Conservation (phyloP, 2,797 vertebrate species). For the Lophotriccus pileatus region DNA sequence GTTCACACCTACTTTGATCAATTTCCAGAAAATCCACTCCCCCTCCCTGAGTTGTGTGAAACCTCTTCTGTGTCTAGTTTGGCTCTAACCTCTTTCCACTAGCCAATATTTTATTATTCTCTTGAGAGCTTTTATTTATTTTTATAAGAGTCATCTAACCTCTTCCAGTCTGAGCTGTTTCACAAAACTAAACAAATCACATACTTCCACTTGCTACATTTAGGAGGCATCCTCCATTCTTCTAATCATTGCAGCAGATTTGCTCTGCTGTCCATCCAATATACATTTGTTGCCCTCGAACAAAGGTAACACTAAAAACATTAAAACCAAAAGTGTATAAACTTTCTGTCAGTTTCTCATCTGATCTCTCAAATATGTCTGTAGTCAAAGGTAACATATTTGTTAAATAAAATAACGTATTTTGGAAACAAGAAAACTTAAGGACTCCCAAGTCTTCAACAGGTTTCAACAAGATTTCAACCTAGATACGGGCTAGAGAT, state of each 20-base stretch:
- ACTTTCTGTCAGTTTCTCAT: neutral
- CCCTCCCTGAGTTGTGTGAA: neutral
- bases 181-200: neutral
- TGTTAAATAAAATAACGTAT: neutral
- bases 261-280: neutral
- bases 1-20: neutral
- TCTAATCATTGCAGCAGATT: neutral
- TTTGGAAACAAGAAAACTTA: neutral
- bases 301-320: neutral
- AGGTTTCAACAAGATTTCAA: neutral
- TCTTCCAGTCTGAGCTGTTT: neutral
- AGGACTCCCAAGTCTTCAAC: neutral
- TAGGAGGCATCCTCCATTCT: neutral
- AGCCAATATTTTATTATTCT: neutral
- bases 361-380: neutral
- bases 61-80: neutral
- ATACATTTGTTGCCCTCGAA: neutral
- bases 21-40: neutral
- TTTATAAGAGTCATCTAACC: neutral
- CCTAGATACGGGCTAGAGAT: neutral
- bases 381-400: neutral
- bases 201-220: neutral
- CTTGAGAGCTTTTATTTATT: conserved; percentile 9
- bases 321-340: neutral
- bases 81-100: neutral